Conservation (phyloP, 2,797 vertebrate species). For the Petrocephalus sullivani region DNA sequence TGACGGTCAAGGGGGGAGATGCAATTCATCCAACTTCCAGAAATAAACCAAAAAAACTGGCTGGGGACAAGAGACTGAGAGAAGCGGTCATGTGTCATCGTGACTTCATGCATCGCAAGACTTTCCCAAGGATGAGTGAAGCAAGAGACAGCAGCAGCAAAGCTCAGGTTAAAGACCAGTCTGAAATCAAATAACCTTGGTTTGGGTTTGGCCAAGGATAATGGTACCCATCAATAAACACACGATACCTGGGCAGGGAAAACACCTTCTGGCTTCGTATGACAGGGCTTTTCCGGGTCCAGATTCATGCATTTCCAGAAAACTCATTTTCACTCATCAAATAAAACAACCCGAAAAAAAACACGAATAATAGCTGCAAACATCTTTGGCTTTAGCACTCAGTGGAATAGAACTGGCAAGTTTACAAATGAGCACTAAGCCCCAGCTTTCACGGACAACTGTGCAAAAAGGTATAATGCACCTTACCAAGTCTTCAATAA, state of each 20-base stretch:
- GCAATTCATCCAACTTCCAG: not conserved
- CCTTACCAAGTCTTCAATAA: conserved; percentile 95
- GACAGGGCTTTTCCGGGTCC: not conserved
- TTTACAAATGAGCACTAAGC: not conserved
- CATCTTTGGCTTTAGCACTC: not conserved
- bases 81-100: not conserved
- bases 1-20: not conserved
- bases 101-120: not conserved
- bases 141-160: not conserved
- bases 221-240: not conserved
- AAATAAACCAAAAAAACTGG: not conserved
- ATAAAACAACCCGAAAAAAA: not conserved
- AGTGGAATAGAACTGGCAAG: not conserved
- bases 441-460: not conserved
- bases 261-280: not conserved
- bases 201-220: not conserved
- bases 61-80: not conserved
- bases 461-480: not conserved
- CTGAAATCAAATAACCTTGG: not conserved
- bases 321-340: no score
- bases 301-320: no score
- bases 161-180: not conserved
- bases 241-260: not conserved
- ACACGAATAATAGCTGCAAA: not conserved
- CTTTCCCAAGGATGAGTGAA: not conserved